Conservation (phyloP, 2,113 vertebrate species). For the Ceratotherium simum region DNA sequence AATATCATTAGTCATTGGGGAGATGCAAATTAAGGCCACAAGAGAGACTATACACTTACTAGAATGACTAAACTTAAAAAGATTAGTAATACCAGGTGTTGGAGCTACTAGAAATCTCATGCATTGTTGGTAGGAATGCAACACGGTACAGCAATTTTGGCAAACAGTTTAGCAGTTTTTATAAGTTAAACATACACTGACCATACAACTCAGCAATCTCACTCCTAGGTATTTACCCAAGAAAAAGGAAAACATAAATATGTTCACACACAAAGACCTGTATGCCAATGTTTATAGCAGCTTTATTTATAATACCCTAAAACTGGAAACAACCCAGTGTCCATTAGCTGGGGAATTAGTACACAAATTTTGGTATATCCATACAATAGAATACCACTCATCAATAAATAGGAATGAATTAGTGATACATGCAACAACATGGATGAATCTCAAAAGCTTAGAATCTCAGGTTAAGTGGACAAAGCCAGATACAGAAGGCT, state of each 20-base stretch:
- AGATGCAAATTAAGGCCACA: neutral
- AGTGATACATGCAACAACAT: neutral
- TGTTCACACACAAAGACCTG: neutral
- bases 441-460: neutral
- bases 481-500: neutral
- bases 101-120: neutral
- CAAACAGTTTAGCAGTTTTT: neutral
- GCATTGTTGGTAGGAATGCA: neutral
- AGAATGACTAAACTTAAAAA: neutral
- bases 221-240: neutral
- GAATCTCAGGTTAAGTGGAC: neutral
- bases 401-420: neutral
- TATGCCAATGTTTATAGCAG: neutral
- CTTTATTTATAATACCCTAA: neutral
- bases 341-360: neutral
- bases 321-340: neutral
- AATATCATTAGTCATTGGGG: neutral
- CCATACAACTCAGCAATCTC: neutral
- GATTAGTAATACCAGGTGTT: neutral
- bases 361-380: neutral
- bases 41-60: neutral
- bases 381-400: too few species aligned
- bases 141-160: neutral
- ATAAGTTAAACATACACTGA: neutral
- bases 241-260: neutral